Conservation (phyloP, 2,113 vertebrate species). For the Indri indri region DNA sequence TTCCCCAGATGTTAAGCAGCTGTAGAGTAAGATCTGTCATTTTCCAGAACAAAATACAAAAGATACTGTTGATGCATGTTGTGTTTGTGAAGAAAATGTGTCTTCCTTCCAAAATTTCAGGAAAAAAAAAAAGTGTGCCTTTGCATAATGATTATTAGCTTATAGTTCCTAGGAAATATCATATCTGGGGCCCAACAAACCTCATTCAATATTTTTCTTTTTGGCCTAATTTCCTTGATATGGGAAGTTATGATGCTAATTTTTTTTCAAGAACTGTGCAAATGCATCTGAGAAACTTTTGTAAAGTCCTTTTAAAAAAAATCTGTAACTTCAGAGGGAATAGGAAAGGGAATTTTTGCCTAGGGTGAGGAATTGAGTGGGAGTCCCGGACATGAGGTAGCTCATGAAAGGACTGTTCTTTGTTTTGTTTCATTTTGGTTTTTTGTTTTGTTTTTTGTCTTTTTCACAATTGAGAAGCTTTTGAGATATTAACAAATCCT, state of each 20-base stretch:
- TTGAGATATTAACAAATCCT: neutral
- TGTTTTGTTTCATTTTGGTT: neutral
- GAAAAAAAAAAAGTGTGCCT: neutral
- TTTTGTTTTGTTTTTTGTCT: neutral
- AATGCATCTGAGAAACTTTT: slow-evolving; percentile 2
- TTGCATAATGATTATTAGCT: neutral
- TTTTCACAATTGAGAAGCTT: neutral
- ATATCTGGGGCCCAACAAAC: neutral
- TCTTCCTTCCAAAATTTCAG: neutral
- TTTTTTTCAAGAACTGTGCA: slow-evolving; percentile 22
- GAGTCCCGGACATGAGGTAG: neutral
- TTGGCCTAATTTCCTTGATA: slow-evolving; percentile 41
- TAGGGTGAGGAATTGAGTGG: neutral
- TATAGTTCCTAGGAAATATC: neutral
- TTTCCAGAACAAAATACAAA: neutral
- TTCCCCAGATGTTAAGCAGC: slow-evolving; percentile 17
- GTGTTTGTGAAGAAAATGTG: slow-evolving; percentile 7
- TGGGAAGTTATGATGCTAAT: neutral
- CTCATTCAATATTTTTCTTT: slow-evolving; percentile 27
- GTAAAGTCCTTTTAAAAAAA: neutral
- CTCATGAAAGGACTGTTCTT: neutral
- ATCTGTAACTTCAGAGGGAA: neutral
- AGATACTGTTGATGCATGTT: neutral
- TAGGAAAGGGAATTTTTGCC: neutral
- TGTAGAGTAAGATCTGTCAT: neutral